Evolutionary conservation across 1,140 invertebrate species (phyloP), one percentile per base, ranked within the genome.

Genomic region (Drosophila pruinosa): DNA sequence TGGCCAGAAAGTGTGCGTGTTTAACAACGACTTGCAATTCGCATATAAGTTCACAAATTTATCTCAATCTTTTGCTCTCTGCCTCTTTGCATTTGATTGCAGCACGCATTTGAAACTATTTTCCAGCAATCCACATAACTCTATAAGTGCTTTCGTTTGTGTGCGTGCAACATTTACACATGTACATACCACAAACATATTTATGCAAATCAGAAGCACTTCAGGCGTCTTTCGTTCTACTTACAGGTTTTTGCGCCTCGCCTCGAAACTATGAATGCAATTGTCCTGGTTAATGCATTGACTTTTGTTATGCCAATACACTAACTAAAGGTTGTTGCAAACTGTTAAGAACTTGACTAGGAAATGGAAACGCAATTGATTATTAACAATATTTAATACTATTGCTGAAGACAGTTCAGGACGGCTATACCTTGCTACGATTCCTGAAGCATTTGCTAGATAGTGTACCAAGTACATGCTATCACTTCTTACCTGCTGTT

Each of bases 281-380:
- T 76, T 74, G 76, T 77, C 54, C 56, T 74, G 43, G 41, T 78
- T 82, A 82, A 82, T 83, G 79, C 71, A 53, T 82, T 78, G 79
- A 74, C 61, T 78, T 78, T 78, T 74, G 78, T 80, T 81, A 48
- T 61, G 38, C 14, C 53, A 41, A 24, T 47, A 34, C 61, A 45
- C 58, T 58, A 4, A 17, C 24, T 24, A 14, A 2, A 31, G 8
- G 31, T 21, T 5, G 4, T n/a, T 15, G 19, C 12, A 2, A n/a
- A n/a, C n/a, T n/a, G n/a, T n/a, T n/a, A n/a, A n/a, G n/a, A n/a
- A n/a, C n/a, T n/a, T n/a, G n/a, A n/a, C n/a, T n/a, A n/a, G n/a
- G n/a, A n/a, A n/a, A n/a, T n/a, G n/a, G n/a, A n/a, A n/a, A n/a
- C n/a, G n/a, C n/a, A n/a, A n/a, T n/a, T n/a, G n/a, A n/a, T n/a